phyloP scores from a whole-genome alignment of 2,113 vertebrate genomes.

The Mormoops blainvillei region DNA sequence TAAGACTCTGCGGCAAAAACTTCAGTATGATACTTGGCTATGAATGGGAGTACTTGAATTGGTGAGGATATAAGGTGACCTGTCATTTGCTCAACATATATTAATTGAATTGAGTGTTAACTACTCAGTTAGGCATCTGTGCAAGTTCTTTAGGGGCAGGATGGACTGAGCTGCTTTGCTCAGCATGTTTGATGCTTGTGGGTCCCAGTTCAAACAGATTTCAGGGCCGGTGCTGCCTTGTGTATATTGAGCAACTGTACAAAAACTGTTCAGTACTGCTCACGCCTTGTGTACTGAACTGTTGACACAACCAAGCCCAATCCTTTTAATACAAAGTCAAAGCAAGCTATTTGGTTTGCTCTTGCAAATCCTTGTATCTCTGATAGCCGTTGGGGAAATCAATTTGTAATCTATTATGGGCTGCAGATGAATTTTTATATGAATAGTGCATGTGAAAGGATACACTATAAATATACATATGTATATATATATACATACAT shows the following conservation, averaged over 20 bases:
- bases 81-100: not conserved
- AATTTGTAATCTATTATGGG: not conserved
- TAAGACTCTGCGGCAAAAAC: not conserved
- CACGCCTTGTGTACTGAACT: not conserved
- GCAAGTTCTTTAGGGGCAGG: not conserved
- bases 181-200: not conserved
- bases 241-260: not conserved
- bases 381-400: not conserved
- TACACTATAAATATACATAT: not conserved
- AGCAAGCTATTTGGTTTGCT: not conserved
- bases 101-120: not conserved
- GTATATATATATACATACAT: no score
- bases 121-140: not conserved
- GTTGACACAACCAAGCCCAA: not conserved
- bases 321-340: not conserved
- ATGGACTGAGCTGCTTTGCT: not conserved
- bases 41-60: not conserved
- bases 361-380: not conserved
- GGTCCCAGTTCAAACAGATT: not conserved
- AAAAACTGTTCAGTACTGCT: not conserved
- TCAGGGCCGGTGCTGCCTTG: not conserved
- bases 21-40: not conserved
- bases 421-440: not conserved
- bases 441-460: not conserved
- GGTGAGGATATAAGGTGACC: not conserved